phyloP scores from a whole-genome alignment of 2,113 vertebrate species.

The Gulo gulo region DNA sequence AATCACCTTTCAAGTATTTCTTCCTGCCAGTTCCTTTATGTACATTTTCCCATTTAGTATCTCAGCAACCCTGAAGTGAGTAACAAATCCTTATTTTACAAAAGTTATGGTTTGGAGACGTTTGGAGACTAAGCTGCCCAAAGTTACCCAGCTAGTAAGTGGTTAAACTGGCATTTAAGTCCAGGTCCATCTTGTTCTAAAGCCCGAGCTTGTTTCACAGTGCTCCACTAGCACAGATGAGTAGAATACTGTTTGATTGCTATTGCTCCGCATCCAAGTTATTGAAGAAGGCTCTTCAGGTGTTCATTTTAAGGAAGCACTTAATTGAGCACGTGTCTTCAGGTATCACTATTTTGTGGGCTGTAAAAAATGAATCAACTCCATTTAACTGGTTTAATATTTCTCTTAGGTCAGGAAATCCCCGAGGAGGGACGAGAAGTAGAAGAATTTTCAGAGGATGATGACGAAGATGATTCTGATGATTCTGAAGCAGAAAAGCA shows the following conservation, averaged over 20 bases:
- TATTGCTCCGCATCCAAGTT: neutral
- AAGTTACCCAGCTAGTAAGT: neutral
- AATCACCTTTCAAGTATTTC: neutral
- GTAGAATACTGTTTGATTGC: neutral
- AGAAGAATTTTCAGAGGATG: conserved; percentile 87
- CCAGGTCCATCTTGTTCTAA: neutral
- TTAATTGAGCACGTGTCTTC: neutral
- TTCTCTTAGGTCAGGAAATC: conserved; percentile 92
- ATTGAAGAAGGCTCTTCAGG: neutral
- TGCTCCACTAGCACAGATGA: neutral
- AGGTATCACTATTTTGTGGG: neutral
- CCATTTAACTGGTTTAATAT: conserved; percentile 32
- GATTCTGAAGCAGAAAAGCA: conserved; percentile 92
- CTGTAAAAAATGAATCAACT: neutral
- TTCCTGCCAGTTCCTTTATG: neutral
- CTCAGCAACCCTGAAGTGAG: neutral
- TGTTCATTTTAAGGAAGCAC: neutral
- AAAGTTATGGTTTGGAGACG: neutral
- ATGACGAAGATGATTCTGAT: conserved; percentile 90
- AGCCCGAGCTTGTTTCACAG: neutral
- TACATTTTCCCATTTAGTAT: neutral
- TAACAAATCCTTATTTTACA: neutral
- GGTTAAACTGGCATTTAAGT: neutral
- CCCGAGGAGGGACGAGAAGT: conserved; percentile 95
- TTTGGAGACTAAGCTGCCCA: neutral